Evolutionary conservation across 2,113 vertebrate species (phyloP).

Genomic region (Hemiprocne comata): DNA sequence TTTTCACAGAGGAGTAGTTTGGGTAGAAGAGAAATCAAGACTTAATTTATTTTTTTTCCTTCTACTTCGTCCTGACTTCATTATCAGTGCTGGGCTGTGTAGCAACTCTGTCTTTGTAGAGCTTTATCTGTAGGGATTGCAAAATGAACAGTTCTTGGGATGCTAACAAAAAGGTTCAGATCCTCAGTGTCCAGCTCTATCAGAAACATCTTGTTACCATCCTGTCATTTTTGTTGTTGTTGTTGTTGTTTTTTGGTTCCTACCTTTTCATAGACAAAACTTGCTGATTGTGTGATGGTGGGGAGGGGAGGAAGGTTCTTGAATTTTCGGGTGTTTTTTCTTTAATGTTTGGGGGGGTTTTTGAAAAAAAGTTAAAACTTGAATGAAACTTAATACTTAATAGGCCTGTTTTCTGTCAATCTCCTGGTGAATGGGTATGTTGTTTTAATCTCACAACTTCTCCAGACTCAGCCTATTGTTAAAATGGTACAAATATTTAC

Average conservation of each 20-base stretch:
- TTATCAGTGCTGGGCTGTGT: neutral
- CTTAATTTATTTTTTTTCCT: neutral
- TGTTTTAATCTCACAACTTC: neutral
- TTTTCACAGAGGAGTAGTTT: neutral
- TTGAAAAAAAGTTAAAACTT: neutral
- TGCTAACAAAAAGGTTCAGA: neutral
- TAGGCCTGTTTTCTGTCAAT: neutral
- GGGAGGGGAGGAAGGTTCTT: rapidly evolving
- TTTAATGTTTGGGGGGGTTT: neutral
- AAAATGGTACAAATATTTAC: neutral
- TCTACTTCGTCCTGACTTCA: neutral
- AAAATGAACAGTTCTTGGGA: neutral
- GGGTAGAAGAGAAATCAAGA: neutral
- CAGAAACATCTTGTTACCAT: neutral
- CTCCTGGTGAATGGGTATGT: neutral
- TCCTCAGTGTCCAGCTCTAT: neutral
- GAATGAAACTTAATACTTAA: neutral
- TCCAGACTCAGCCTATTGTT: neutral
- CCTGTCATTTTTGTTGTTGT: neutral
- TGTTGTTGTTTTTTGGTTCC: neutral
- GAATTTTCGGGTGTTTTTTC: neutral
- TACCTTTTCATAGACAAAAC: neutral
- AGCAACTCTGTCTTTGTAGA: neutral
- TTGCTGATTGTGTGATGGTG: neutral
- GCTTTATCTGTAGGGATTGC: neutral